Evolutionary conservation across 2,797 vertebrate species (phyloP).

Genomic region (Rousettus madagascariensis): DNA sequence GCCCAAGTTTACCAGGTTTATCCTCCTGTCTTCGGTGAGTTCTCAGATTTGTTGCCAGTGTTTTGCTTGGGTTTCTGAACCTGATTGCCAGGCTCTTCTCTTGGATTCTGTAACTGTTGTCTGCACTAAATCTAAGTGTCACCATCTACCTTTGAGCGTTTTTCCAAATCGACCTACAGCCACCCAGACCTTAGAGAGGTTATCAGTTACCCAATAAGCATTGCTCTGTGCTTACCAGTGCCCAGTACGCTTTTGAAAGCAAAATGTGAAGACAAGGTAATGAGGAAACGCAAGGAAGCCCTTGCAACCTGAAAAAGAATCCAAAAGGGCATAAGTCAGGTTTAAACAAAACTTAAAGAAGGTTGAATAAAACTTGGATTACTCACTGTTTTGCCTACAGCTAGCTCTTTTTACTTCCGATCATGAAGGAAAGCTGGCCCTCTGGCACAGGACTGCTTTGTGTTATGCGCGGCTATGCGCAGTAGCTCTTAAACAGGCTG

Average conservation of each 20-base stretch:
- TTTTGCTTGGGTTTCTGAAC: background rate
- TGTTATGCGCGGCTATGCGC: background rate
- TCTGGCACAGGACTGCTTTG: background rate
- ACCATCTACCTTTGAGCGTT: background rate
- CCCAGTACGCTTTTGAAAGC: background rate
- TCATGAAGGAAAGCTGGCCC: background rate
- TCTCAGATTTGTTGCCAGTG: background rate
- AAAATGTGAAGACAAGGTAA: background rate
- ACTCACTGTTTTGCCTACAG: background rate
- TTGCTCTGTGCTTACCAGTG: background rate
- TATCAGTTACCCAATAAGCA: background rate
- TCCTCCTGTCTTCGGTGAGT: background rate
- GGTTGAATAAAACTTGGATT: constrained; percentile 2
- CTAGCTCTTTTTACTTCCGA: background rate
- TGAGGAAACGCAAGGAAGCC: background rate
- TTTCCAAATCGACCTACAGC: background rate
- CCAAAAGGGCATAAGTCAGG: background rate
- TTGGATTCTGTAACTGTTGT: background rate
- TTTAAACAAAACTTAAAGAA: constrained; percentile 40
- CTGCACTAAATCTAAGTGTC: background rate
- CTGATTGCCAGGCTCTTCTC: background rate
- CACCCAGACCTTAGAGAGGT: background rate
- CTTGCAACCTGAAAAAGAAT: background rate
- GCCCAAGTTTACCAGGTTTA: background rate
- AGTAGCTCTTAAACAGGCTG: background rate